Conservation (phyloP, 2,888 invertebrate genomes). For the Periphyllus acericola region DNA sequence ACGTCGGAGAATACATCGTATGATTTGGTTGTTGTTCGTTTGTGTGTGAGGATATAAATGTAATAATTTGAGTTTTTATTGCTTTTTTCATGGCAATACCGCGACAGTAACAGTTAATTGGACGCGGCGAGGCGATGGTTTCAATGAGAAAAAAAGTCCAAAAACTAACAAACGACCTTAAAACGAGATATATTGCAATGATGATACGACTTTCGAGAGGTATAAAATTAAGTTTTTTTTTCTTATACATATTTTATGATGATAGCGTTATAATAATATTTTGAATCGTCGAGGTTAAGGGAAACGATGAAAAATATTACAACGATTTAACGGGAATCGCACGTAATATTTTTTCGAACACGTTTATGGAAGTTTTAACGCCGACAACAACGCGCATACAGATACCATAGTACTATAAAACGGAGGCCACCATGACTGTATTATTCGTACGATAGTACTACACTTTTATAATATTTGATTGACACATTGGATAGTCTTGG, state of each 20-base stretch:
- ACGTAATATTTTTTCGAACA: neutral
- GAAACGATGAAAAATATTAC: constrained; percentile 9
- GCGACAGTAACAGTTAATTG: constrained; percentile 10
- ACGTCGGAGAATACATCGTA: neutral
- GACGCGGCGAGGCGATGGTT: neutral
- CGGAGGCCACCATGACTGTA: neutral
- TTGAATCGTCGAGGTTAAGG: neutral
- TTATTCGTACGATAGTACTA: neutral
- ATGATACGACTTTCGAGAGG: neutral
- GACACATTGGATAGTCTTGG: no score
- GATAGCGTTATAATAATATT: neutral
- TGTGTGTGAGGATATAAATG: neutral
- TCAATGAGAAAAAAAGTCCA: neutral
- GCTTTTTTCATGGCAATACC: neutral
- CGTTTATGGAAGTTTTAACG: neutral
- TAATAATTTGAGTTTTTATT: neutral
- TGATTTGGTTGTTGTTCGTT: neutral
- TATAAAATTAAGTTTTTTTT: neutral
- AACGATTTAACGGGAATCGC: constrained; percentile 1
- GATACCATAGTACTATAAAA: neutral
- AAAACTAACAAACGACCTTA: neutral
- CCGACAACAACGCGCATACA: neutral
- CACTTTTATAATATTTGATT: no score
- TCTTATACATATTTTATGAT: neutral
- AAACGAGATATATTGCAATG: neutral